Conservation (phyloP, 2,113 vertebrate species). For the Calyptomena viridis region DNA sequence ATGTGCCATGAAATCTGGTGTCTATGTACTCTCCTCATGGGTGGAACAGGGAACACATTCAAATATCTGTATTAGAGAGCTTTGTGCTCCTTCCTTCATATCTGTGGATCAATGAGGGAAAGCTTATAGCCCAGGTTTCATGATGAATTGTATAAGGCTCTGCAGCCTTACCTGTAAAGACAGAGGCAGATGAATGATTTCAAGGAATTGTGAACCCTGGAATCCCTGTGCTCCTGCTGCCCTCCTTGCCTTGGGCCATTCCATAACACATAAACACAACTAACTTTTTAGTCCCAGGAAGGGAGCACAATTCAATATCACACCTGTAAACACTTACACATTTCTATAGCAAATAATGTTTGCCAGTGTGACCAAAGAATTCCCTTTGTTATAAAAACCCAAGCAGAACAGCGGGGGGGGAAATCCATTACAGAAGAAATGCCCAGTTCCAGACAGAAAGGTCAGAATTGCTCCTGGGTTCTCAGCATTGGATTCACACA, state of each 20-base stretch:
- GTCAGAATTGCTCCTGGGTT: neutral
- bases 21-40: fast-evolving
- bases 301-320: neutral
- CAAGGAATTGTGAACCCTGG: neutral
- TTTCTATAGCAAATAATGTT: constrained; percentile 32
- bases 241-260: neutral
- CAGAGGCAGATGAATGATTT: neutral
- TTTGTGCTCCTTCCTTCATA: neutral
- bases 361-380: constrained; percentile 7
- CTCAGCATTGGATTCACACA: neutral
- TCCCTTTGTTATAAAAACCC: constrained; percentile 8
- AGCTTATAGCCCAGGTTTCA: neutral
- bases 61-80: neutral
- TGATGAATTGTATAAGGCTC: neutral
- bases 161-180: neutral
- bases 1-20: fast-evolving
- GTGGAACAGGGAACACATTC: neutral
- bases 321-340: constrained; percentile 11
- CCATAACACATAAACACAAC: neutral
- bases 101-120: neutral
- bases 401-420: neutral
- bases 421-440: constrained; percentile 10
- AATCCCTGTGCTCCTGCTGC: neutral
- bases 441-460: neutral
- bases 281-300: neutral